A percentile compares a stretch with the other conserved stretches of the same genome.
These are phyloP conservation scores for Xanthia togata DNA, from an alignment of 2,888 invertebrate genomes.

Conservation along the genomic window DNA sequence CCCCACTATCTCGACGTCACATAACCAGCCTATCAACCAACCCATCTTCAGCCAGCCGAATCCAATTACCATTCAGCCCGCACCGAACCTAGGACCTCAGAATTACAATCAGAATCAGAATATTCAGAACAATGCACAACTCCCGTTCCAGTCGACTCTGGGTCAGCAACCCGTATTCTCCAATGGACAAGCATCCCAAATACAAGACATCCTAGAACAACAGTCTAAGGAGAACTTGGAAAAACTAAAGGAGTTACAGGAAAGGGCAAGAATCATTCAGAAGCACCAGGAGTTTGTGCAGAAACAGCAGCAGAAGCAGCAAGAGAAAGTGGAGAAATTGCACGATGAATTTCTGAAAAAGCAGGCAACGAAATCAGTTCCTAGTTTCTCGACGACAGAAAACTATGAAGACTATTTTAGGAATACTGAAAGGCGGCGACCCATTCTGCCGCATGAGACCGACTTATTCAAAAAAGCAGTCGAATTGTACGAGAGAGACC, in stretches of 20 bases:
- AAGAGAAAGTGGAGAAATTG: slow-evolving; percentile 93
- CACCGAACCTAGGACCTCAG: slow-evolving; percentile 86
- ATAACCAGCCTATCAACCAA: slow-evolving; percentile 78
- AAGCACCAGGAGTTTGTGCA: slow-evolving; percentile 94
- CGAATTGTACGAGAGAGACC: slow-evolving; percentile 92
- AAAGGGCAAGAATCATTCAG: slow-evolving; percentile 93
- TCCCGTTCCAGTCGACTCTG: slow-evolving; percentile 82
- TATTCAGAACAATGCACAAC: slow-evolving; percentile 78
- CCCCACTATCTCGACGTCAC: slow-evolving; percentile 79
- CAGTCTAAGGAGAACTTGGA: slow-evolving; percentile 91
- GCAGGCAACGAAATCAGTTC: slow-evolving; percentile 92
- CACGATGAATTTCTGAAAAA: slow-evolving; percentile 93
- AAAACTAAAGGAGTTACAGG: slow-evolving; percentile 92
- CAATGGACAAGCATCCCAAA: slow-evolving; percentile 88
- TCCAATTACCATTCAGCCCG: slow-evolving; percentile 86
- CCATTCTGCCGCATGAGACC: slow-evolving; percentile 91
- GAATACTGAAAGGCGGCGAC: slow-evolving; percentile 85
- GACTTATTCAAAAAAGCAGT: slow-evolving; percentile 92
- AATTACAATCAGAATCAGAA: slow-evolving; percentile 62
- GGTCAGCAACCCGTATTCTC: slow-evolving; percentile 86
- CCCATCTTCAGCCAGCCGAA: slow-evolving; percentile 81
- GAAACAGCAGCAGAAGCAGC: slow-evolving; percentile 94
- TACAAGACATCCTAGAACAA: slow-evolving; percentile 90
- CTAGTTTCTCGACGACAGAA: slow-evolving; percentile 88
- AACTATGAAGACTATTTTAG: slow-evolving; percentile 83